Evolutionary conservation across 2,888 invertebrate species (phyloP), one percentile per base, ranked within the genome.

Genomic region (Teleiodes luculella): DNA sequence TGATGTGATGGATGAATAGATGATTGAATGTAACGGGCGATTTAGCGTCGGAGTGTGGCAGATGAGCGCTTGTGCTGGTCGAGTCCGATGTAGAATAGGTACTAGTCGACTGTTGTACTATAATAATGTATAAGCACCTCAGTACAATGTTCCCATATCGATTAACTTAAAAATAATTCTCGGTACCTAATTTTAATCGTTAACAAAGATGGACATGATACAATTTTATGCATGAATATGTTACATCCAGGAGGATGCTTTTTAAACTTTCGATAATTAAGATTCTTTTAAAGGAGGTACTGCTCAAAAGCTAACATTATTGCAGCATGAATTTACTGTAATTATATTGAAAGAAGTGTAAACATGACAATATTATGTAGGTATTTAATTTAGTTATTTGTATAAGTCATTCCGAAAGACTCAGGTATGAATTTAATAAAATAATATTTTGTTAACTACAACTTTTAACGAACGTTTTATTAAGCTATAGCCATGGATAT

Each of bases 401-500:
- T 87, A 85, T 83, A 86, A 81, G 81, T 86, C 78, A 76, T 78
- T 83, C 75, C 79, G 82, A 86, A 84, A 86, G 82, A 83, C 72
- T 72, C 78, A 74, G 79, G 75, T 80, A 79, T 79, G 85, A 82
- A 76, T 85, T 83, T 82, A 82, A 80, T 83, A 86, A 88, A 88
- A 83, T 83, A 85, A 85, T 82, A 78, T 76, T 82, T 83, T 80
- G 81, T 83, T 81, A 85, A 80, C 86, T 87, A 88, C 83, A 86
- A 86, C 76, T 84, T 88, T 85, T 81, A 87, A 88, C 86, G 82
- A 85, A 80, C 80, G 78, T 85, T 86, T 86, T 79, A 83, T 86
- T 86, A 87, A 85, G 87, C 86, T 87, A 86, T 86, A 87, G 87
- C 84, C 83, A 77, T 85, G 87, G 88, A 81, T 85, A 84, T 84